Conservation (phyloP, 2,797 vertebrate species). For the Dryobates pubescens region DNA sequence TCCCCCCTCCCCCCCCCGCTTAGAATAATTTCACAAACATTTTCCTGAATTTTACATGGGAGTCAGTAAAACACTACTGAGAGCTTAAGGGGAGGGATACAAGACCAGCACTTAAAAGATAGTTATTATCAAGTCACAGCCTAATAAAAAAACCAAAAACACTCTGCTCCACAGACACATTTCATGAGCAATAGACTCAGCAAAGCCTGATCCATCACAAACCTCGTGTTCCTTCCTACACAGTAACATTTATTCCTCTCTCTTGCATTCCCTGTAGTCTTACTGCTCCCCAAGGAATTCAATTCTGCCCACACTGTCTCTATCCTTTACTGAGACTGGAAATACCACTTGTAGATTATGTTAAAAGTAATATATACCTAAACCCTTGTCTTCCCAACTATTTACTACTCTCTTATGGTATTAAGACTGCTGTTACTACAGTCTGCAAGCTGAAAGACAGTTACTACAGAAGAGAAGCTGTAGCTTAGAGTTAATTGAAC, state of each 20-base stretch:
- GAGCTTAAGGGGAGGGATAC: background rate
- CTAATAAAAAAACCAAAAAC: background rate
- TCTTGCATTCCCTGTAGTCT: background rate
- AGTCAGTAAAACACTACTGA: background rate
- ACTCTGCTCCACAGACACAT: background rate
- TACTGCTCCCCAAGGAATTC: background rate
- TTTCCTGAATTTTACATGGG: background rate
- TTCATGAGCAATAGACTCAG: background rate
- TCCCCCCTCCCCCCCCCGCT: background rate
- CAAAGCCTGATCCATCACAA: slow-evolving; percentile 7
- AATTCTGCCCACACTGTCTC: background rate
- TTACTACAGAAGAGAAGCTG: background rate
- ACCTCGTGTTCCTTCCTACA: background rate
- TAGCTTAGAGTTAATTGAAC: background rate
- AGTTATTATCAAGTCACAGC: background rate
- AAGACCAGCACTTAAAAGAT: background rate
- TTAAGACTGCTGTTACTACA: background rate
- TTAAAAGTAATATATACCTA: background rate
- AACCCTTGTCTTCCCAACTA: background rate
- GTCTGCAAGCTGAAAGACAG: background rate
- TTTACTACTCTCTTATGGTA: background rate
- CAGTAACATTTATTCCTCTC: slow-evolving; percentile 19
- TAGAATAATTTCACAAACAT: background rate
- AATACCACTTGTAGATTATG: background rate
- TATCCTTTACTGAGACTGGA: background rate